Evolutionary conservation across 2,113 vertebrate species (phyloP), one percentile per base, ranked within the genome.

Genomic region (Muscicapa adusta): DNA sequence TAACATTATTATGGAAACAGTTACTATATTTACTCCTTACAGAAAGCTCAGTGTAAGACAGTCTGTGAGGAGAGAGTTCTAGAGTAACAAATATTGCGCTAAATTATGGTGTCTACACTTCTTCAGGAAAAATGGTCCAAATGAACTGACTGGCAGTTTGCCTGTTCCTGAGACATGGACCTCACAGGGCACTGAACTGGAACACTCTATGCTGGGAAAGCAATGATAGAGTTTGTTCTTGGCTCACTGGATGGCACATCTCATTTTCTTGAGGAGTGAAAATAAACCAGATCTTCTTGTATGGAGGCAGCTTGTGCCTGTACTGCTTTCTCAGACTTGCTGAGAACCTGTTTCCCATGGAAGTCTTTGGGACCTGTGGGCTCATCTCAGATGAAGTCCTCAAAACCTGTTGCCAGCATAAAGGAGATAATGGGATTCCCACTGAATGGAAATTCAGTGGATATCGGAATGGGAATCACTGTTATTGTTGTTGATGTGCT

Each of bases 1-100:
- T 90, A 93, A 87, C 5, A 5, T 95, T 94, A 96, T 96, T 96
- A 45, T 95, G 93, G 95, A 94, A 96, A 95, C 93, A 86, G 96
- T 96, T 96, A 94, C 96, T 97, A 90, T 96, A 95, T 97, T 96
- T 96, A 78, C 88, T 90, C 50, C 65, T 91, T 67, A 22, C 4
- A 65, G 90, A 91, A 94, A 91, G 57, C 91, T 84, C 56, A 7
- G 34, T 57, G 29, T 70, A 17, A 48, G 89, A 50, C 53, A 54
- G 73, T 36, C 72, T 83, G 14, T 6, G 26, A 89, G 43, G 47
- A 70, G 56, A 82, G 88, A 63, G 63, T 83, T 93, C 75, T 73
- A 70, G 18, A 76, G 56, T 75, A 75, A 89, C 82, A 82, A 89
- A 67, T 83, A 76, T 62, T 73, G 29, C 25, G 17, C 48, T 77